phyloP scores from a whole-genome alignment of 2,888 invertebrate genomes.

The Tanypteryx hageni region DNA sequence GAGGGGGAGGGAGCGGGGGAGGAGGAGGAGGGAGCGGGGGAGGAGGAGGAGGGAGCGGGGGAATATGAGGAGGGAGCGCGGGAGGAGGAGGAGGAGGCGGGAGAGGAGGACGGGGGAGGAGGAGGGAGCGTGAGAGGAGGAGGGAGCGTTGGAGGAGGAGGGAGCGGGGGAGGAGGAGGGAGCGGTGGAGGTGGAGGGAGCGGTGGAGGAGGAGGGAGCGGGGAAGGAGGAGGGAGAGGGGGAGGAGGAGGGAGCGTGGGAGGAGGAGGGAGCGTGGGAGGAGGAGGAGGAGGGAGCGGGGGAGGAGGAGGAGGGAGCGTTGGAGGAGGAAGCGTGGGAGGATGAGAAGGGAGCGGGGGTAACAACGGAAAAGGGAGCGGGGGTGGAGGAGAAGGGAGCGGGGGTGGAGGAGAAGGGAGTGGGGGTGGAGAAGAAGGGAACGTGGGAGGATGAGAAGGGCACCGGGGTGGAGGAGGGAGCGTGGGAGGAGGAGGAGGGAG shows the following conservation, averaged over 20 bases:
- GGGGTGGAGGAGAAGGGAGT: not conserved
- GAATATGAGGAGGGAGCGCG: not conserved
- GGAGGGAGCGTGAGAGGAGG: not conserved
- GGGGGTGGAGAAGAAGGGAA: not conserved
- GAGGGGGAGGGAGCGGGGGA: not conserved
- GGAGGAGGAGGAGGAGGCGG: not conserved
- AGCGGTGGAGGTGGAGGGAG: not conserved
- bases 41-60: not conserved
- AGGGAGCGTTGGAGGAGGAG: not conserved
- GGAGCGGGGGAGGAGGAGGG: not conserved
- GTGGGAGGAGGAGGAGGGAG: not conserved
- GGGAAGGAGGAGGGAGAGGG: not conserved
- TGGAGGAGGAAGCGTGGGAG: no score
- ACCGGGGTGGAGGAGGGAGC: not conserved
- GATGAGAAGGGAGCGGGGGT: not conserved
- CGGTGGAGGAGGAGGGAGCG: not conserved
- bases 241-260: not conserved
- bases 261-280: not conserved
- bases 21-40: not conserved
- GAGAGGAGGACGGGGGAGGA: not conserved
- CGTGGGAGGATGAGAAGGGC: not conserved
- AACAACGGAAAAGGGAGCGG: not conserved
- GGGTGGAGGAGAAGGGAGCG: not conserved
- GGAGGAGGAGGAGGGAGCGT: not conserved
- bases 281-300: not conserved